These are phyloP conservation scores for Cataglyphis albicans DNA, from an alignment of 2,888 invertebrate genomes.

Conservation along the genomic window DNA sequence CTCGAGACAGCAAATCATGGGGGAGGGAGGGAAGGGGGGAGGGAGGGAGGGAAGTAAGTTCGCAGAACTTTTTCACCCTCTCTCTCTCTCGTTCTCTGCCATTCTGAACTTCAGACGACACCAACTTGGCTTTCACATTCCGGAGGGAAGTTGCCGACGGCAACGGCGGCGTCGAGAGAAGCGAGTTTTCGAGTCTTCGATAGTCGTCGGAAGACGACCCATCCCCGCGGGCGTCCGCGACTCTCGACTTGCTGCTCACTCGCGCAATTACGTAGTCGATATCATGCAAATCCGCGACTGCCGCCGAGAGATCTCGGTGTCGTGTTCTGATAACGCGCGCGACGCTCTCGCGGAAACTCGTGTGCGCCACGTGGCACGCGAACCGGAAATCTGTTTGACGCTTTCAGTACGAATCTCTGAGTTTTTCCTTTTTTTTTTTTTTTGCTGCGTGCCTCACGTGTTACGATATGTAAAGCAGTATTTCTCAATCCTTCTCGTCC, in stretches of 20 bases:
- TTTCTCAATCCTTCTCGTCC: neutral
- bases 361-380: constrained; percentile 9
- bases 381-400: constrained; percentile 21
- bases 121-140: constrained; percentile 61
- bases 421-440: no score
- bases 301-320: neutral
- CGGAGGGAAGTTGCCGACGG: constrained; percentile 37
- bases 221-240: constrained; percentile 20
- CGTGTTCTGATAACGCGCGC: constrained; percentile 44
- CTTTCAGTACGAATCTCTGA: neutral
- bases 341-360: constrained; percentile 17
- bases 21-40: no score
- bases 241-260: constrained; percentile 48
- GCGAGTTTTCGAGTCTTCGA: constrained; percentile 57
- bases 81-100: neutral
- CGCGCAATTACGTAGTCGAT: constrained; percentile 74
- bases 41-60: constrained; percentile 7
- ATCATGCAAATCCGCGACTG: constrained; percentile 70
- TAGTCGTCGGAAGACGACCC: constrained; percentile 43
- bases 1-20: constrained; percentile 32
- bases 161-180: neutral
- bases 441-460: neutral
- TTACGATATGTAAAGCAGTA: constrained; percentile 10
- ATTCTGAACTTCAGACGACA: constrained; percentile 30
- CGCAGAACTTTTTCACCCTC: constrained; percentile 31